Evolutionary conservation across 2,888 invertebrate genomes (phyloP).

Genomic region (Eilema sororculum): DNA sequence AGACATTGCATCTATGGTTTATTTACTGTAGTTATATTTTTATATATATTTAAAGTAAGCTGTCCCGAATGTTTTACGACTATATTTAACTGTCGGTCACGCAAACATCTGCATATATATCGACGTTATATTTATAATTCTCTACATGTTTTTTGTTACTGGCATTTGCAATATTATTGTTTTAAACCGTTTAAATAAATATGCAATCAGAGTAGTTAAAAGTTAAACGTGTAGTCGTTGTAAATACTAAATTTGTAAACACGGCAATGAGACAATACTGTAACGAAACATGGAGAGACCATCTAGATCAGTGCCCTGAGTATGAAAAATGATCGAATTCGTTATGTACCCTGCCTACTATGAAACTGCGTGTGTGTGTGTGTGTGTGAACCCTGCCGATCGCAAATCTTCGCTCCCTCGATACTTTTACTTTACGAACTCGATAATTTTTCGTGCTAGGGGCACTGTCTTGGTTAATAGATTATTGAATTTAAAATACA

Average conservation of each 20-base stretch:
- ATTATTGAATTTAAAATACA: slow-evolving; percentile 1
- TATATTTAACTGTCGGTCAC: slow-evolving; percentile 1
- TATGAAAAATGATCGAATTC: too few species aligned
- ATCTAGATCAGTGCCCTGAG: background rate
- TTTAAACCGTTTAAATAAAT: background rate
- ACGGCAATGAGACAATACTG: background rate
- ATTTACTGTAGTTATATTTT: background rate
- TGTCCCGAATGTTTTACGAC: background rate
- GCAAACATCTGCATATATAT: background rate
- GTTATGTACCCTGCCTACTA: too few species aligned
- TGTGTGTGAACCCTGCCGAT: too few species aligned
- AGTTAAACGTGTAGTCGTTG: background rate
- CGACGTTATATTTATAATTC: background rate
- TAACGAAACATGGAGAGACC: slow-evolving; percentile 3
- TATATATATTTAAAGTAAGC: background rate
- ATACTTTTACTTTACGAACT: too few species aligned
- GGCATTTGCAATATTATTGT: background rate
- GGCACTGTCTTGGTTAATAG: background rate
- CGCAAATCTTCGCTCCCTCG: too few species aligned
- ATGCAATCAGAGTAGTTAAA: background rate
- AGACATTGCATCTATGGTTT: slow-evolving; percentile 9
- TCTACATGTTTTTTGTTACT: slow-evolving; percentile 3
- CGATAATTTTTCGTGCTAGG: too few species aligned
- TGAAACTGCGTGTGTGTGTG: too few species aligned
- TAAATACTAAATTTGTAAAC: background rate